Evolutionary conservation across 2,888 invertebrate genomes (phyloP), one percentile per base, ranked within the genome.

Genomic region (Caenorhabditis doughertyi): DNA sequence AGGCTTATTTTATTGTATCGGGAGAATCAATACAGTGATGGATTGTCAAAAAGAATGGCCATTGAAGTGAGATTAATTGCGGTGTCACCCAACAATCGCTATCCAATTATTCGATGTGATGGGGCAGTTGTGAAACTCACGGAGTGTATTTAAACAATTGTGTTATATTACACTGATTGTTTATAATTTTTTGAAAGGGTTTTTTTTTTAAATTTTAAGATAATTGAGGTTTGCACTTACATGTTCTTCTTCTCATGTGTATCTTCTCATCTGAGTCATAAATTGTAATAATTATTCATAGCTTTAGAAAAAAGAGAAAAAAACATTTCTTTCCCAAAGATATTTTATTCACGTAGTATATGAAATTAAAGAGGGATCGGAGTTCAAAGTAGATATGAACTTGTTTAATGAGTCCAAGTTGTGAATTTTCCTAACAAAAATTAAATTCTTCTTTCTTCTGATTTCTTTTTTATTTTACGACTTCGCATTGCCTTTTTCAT

Each of bases 11-110:
- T 3, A n/a, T 18, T 47, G 7, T 47, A 4, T 47, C 4, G 1
- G 18, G 18, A 18, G 44, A 47, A 47, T 3, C 16, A 7, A 11
- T 13, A 8, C 3, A 42, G 42, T 42, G 11, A 16, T 42, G 5
- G 13, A 42, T 42, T 13, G n/a, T 16, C 42, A 42, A 7, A 42
- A 42, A 42, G 3, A 9, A 35, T 35, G 35, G 9, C 9, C 5
- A 7, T 9, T 35, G 35, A 35, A 35, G 35, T 47, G 44, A 47
- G 18, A 47, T 47, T 18, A 47, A 47, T 47, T 47, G 44, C 44
- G 44, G 44, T 47, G 27, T 11, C 55, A 21, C 5, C n/a, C 55
- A 55, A 55, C 55, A 53, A 53, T 53, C 27, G 53, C 27, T 32
- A 55, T 18, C 18, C 55, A 55, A 55, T 55, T 55, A 32, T 29